Evolutionary conservation across 2,797 vertebrate genomes (phyloP).

Genomic region (Xenops minutus): DNA sequence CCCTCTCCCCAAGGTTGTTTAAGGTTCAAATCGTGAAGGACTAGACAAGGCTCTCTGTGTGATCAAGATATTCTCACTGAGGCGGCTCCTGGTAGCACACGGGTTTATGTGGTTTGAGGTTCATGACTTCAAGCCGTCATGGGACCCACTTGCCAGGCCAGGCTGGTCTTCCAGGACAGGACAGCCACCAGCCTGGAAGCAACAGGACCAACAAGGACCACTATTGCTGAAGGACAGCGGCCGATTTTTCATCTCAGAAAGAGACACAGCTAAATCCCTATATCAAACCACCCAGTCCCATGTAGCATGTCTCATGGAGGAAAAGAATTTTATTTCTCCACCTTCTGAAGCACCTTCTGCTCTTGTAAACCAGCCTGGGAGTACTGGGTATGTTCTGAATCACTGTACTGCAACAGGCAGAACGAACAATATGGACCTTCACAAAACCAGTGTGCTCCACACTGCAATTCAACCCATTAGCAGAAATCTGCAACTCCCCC

Average conservation of each 20-base stretch:
- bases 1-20: not conserved
- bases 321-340: not conserved
- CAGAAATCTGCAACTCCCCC: not conserved
- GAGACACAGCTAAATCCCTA: not conserved
- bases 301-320: not conserved
- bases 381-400: not conserved
- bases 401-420: not conserved
- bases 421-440: not conserved
- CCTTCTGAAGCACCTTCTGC: not conserved
- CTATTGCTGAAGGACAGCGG: not conserved
- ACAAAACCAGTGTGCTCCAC: fast-evolving
- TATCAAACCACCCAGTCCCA: not conserved
- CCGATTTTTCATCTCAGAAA: not conserved
- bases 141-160: fast-evolving
- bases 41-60: not conserved
- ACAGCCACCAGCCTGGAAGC: not conserved
- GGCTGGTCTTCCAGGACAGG: not conserved
- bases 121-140: not conserved
- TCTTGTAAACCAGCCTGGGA: not conserved
- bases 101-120: not conserved
- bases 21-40: not conserved
- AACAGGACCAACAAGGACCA: fast-evolving
- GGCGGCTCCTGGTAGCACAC: not conserved
- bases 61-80: not conserved
- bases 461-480: not conserved